Evolutionary conservation across 2,888 invertebrate species (phyloP).

Genomic region (Chaetogeoica ovagalla): DNA sequence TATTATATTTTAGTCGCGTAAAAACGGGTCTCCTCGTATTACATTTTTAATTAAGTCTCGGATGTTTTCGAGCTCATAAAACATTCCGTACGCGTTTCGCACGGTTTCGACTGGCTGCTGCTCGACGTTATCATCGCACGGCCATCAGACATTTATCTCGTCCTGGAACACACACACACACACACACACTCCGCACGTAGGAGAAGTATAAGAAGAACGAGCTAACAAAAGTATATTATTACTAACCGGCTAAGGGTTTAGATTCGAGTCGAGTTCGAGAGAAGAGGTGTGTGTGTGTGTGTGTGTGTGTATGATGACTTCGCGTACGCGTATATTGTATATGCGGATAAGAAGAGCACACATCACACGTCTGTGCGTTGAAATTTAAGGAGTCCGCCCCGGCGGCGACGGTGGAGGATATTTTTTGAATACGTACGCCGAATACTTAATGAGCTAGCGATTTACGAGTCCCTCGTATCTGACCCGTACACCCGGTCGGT

Average conservation of each 20-base stretch:
- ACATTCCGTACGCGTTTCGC: conserved; percentile 19
- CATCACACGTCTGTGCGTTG: conserved; percentile 49
- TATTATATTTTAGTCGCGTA: conserved; percentile 1
- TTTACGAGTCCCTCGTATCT: conserved; percentile 43
- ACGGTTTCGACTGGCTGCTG: not conserved
- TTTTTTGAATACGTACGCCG: conserved; percentile 48
- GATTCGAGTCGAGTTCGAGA: not conserved
- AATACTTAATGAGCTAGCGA: conserved; percentile 47
- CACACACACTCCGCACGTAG: not conserved
- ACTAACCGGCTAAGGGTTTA: not conserved
- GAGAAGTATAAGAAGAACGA: not conserved
- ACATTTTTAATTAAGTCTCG: conserved; percentile 32
- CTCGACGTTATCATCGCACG: not conserved
- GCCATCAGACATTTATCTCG: conserved; percentile 1
- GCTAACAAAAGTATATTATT: conserved; percentile 10
- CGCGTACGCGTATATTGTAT: too few species aligned
- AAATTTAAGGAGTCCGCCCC: conserved; percentile 46
- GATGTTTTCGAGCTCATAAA: conserved; percentile 7
- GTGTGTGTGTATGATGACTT: not conserved
- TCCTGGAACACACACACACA: not conserved
- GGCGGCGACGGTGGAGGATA: conserved; percentile 33
- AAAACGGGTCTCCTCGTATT: conserved; percentile 17
- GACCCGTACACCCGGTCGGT: conserved; percentile 13
- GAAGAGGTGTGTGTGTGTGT: not conserved
- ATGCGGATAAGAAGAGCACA: not conserved